Evolutionary conservation across 2,797 vertebrate species (phyloP).

Genomic region (Gadopsis marmoratus): DNA sequence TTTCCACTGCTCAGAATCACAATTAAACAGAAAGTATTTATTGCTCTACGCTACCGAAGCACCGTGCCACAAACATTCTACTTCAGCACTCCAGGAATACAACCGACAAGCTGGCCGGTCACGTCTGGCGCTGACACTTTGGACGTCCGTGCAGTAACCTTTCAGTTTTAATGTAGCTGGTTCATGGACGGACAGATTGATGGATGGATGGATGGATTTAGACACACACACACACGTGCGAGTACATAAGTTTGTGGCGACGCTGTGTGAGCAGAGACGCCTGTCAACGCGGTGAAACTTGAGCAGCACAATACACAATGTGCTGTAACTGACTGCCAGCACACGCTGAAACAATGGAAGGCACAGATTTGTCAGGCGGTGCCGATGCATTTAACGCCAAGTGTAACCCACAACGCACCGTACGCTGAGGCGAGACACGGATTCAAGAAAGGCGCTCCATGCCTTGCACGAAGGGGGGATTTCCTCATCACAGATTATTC

Average conservation of each 20-base stretch:
- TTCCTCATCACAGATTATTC: background rate
- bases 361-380: background rate
- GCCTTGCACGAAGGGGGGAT: background rate
- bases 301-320: conserved; percentile 51
- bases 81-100: conserved; percentile 43
- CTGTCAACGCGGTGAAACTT: conserved; percentile 50
- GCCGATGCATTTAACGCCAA: conserved; percentile 5
- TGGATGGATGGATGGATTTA: conserved; percentile 50
- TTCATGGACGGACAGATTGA: conserved; percentile 55
- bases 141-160: conserved; percentile 29
- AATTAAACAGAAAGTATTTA: background rate
- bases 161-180: conserved; percentile 70
- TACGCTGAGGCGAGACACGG: background rate
- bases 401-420: background rate
- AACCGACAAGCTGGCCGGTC: conserved; percentile 41
- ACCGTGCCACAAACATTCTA: background rate
- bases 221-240: conserved; percentile 2
- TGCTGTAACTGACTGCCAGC: conserved; percentile 41
- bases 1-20: background rate
- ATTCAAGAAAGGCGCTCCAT: background rate
- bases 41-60: background rate
- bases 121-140: conserved; percentile 42
- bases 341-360: conserved; percentile 38
- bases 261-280: conserved; percentile 23
- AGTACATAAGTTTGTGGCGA: background rate